A percentile compares a stretch with the other conserved stretches of the same genome.
Conservation (phyloP, 2,888 invertebrate species). For the Busseola fusca region DNA sequence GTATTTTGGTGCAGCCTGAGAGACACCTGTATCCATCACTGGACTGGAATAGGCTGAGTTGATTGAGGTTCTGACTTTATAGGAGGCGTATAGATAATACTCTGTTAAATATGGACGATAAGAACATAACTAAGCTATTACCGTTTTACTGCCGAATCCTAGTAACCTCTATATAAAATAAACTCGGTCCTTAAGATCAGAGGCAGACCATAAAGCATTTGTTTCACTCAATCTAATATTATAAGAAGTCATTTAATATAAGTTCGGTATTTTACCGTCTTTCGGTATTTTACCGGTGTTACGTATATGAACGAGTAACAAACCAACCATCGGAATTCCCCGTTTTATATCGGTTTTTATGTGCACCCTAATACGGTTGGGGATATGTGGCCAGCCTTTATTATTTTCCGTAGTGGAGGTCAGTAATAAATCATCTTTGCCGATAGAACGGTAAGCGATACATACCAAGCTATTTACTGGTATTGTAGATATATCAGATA, state of each 20-base stretch:
- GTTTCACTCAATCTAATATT: constrained; percentile 56
- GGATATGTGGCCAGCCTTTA: constrained; percentile 72
- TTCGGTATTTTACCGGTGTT: constrained; percentile 48
- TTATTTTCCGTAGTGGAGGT: constrained; percentile 70
- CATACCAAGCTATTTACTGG: constrained; percentile 33
- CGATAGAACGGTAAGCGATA: constrained; percentile 69
- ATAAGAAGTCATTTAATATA: constrained; percentile 45
- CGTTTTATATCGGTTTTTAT: constrained; percentile 60
- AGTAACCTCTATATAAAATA: constrained; percentile 38
- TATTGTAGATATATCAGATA: constrained; percentile 11
- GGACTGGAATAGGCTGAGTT: neutral
- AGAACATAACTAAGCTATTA: constrained; percentile 29
- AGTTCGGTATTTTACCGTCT: constrained; percentile 49
- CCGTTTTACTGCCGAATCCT: constrained; percentile 21
- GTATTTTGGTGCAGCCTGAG: neutral
- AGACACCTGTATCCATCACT: neutral
- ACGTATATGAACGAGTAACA: constrained; percentile 54
- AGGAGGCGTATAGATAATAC: constrained; percentile 7
- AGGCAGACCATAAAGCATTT: constrained; percentile 47
- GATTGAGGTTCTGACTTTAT: neutral
- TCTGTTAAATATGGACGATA: constrained; percentile 7
- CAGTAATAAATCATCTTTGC: constrained; percentile 71
- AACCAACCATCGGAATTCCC: constrained; percentile 57
- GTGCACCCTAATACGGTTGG: constrained; percentile 62
- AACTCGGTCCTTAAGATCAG: constrained; percentile 38